Percentiles rank a stretch among this genome's conserved stretches.
Evolutionary conservation across 2,888 invertebrate species (phyloP).

Genomic region (Frankliniella fusca): DNA sequence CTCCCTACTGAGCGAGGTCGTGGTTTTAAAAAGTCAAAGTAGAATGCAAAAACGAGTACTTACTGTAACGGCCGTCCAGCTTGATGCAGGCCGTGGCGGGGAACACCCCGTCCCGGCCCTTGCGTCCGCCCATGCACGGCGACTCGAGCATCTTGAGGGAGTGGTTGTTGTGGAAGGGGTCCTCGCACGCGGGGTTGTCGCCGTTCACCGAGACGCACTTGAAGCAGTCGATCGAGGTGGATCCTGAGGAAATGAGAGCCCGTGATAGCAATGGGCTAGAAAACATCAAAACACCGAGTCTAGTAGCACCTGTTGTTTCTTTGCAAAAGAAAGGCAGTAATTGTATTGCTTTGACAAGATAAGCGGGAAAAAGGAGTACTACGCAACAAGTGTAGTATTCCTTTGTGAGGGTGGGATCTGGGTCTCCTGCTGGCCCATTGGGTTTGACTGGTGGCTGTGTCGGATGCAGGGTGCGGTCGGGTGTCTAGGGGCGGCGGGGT

Average conservation of each 20-base stretch:
- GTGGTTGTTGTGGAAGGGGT: conserved; percentile 91
- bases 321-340: no score
- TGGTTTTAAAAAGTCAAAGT: no score
- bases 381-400: no score
- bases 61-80: conserved; percentile 86
- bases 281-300: no score
- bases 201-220: conserved; percentile 92
- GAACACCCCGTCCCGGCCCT: conserved; percentile 86
- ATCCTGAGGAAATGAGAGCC: background rate
- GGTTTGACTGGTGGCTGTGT: background rate
- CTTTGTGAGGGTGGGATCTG: no score
- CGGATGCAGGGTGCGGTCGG: background rate
- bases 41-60: no score
- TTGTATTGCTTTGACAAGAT: no score
- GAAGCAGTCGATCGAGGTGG: conserved; percentile 81
- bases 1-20: no score
- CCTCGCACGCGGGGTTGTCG: conserved; percentile 83
- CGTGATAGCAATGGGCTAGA: no score
- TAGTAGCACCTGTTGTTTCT: no score
- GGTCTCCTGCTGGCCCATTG: no score
- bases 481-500: background rate
- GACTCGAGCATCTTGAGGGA: conserved; percentile 77
- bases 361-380: no score
- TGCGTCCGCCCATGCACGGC: conserved; percentile 91
- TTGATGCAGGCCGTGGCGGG: conserved; percentile 97